Conservation (phyloP, 1,140 invertebrate genomes). For the Dendrolimus punctatus region DNA sequence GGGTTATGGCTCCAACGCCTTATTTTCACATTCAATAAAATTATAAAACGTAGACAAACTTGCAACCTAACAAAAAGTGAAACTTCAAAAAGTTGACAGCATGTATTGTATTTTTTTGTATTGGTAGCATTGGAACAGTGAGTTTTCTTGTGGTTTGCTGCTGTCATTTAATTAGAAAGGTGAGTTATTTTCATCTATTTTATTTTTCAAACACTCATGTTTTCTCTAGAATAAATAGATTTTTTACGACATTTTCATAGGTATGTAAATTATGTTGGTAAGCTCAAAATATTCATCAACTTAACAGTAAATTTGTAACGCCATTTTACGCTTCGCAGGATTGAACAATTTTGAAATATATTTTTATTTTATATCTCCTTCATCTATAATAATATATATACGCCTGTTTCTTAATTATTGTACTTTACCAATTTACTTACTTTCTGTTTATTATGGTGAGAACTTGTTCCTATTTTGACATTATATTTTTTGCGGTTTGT, state of each 20-base stretch:
- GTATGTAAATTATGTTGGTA: background rate
- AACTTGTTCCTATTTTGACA: background rate
- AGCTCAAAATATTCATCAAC: constrained; percentile 9
- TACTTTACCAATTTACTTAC: too few species aligned
- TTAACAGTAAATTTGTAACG: constrained; percentile 45
- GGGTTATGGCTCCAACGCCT: too few species aligned
- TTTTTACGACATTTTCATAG: constrained; percentile 7
- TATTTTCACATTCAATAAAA: too few species aligned
- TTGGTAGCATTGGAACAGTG: constrained; percentile 47
- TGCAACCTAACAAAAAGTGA: constrained; percentile 9
- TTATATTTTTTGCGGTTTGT: background rate
- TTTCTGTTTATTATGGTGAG: too few species aligned
- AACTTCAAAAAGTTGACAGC: background rate
- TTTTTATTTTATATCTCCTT: too few species aligned
- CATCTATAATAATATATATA: constrained; percentile 17
- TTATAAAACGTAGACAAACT: constrained; percentile 17
- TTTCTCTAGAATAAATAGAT: constrained; percentile 4
- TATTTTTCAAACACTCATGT: constrained; percentile 2
- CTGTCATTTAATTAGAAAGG: constrained; percentile 62
- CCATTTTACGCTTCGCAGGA: constrained; percentile 52
- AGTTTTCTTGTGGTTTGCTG: constrained; percentile 59
- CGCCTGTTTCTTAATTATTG: background rate
- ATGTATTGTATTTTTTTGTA: constrained; percentile 15
- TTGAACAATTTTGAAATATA: background rate
- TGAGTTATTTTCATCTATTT: constrained; percentile 42